A percentile compares a stretch with the other conserved stretches of the same genome.
These are phyloP conservation scores for Mustelus asterias DNA, from an alignment of 2,113 vertebrate species.

Conservation along the genomic window DNA sequence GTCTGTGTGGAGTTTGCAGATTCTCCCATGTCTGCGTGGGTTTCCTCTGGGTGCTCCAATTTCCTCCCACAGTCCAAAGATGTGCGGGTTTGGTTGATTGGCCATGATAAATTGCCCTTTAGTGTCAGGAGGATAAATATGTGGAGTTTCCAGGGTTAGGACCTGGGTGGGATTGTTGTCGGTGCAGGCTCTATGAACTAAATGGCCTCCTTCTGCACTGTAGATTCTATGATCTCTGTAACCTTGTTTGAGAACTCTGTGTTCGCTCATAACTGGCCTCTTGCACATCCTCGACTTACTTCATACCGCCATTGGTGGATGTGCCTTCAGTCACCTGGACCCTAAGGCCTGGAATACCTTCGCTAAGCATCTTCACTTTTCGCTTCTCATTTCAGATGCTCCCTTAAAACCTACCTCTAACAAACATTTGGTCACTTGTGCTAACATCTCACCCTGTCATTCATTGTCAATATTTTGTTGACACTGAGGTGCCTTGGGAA, in stretches of 20 bases:
- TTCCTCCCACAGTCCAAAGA: too few species aligned
- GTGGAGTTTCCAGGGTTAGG: too few species aligned
- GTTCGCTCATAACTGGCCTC: too few species aligned
- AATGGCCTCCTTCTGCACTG: too few species aligned
- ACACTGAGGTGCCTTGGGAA: neutral
- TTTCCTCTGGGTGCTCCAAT: too few species aligned
- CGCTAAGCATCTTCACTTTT: neutral
- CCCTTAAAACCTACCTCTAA: neutral
- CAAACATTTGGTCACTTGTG: neutral
- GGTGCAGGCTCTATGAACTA: too few species aligned
- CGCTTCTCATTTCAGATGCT: neutral
- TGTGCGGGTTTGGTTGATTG: too few species aligned
- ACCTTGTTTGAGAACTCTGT: neutral
- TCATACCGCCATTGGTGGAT: neutral
- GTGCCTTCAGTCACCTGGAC: neutral
- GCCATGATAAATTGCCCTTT: too few species aligned
- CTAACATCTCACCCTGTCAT: neutral
- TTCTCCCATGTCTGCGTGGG: too few species aligned
- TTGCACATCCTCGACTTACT: neutral
- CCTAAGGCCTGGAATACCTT: neutral
- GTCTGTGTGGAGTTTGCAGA: too few species aligned
- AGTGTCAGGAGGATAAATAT: too few species aligned
- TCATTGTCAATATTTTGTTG: neutral
- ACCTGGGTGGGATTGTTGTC: too few species aligned
- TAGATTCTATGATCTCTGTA: neutral